phyloP scores from a whole-genome alignment of 2,113 vertebrate genomes.

The Misgurnus anguillicaudatus region DNA sequence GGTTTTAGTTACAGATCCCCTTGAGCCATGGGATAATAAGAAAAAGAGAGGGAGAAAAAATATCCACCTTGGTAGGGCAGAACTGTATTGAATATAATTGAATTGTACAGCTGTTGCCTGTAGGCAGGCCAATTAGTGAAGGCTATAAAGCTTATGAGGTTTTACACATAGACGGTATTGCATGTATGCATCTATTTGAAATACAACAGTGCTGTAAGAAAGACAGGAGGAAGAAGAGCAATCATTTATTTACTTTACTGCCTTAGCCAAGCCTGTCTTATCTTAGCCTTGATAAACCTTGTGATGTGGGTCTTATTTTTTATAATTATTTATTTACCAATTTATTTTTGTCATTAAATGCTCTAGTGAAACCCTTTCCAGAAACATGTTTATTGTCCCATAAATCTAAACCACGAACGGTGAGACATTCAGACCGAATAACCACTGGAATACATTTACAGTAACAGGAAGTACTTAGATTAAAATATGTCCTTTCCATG shows the following conservation, averaged over 20 bases:
- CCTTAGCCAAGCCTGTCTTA: not conserved
- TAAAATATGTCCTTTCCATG: conserved; percentile 56
- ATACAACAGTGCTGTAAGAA: not conserved
- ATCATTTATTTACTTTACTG: conserved; percentile 4
- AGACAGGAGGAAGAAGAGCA: not conserved
- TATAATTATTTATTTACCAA: too few species aligned
- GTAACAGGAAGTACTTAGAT: conserved; percentile 55
- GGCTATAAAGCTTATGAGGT: conserved; percentile 5
- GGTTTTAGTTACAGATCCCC: conserved; percentile 38
- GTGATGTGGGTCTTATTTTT: not conserved
- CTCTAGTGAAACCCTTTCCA: conserved; percentile 20
- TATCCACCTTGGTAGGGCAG: not conserved
- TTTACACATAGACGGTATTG: conserved; percentile 8
- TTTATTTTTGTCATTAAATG: not conserved
- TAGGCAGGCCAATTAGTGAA: conserved; percentile 19
- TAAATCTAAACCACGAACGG: conserved; percentile 55
- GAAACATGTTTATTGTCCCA: conserved; percentile 51
- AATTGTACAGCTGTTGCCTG: conserved; percentile 10
- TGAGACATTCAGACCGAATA: conserved; percentile 55
- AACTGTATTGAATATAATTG: conserved; percentile 14
- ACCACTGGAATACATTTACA: conserved; percentile 46
- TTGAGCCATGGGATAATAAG: conserved; percentile 10
- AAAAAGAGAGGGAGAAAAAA: not conserved
- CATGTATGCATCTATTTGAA: conserved; percentile 17
- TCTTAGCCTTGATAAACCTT: not conserved